These are phyloP conservation scores for Gymnocypris eckloni DNA, from an alignment of 2,797 vertebrate species.

Conservation along the genomic window DNA sequence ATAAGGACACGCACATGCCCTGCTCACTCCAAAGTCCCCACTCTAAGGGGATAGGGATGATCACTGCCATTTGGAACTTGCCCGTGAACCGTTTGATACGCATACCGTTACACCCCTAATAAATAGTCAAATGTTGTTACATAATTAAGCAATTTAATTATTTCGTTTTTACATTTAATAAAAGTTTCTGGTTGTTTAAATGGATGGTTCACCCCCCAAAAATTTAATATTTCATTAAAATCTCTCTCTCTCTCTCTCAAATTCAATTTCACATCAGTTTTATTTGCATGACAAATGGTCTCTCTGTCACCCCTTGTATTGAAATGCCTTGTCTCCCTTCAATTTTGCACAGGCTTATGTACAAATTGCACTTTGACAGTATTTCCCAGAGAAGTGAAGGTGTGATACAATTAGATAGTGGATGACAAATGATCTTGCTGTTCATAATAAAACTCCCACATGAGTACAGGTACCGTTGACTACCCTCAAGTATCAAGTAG, in stretches of 20 bases:
- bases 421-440: constrained; percentile 25
- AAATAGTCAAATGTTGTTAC: not conserved
- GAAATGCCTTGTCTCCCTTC: not conserved
- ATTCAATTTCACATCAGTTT: too few species aligned
- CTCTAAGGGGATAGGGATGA: too few species aligned
- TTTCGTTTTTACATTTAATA: not conserved
- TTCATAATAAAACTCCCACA: constrained; percentile 25
- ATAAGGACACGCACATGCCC: too few species aligned
- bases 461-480: constrained; percentile 13
- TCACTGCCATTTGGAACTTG: too few species aligned
- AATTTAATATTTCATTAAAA: too few species aligned
- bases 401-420: constrained; percentile 23
- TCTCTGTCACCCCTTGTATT: not conserved
- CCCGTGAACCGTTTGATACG: too few species aligned
- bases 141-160: not conserved
- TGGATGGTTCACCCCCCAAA: too few species aligned
- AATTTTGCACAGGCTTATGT: not conserved
- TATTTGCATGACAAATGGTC: too few species aligned
- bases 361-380: constrained; percentile 3
- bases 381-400: constrained; percentile 13
- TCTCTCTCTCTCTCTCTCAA: too few species aligned
- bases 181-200: too few species aligned
- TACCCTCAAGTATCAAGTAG: constrained; percentile 67
- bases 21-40: too few species aligned
- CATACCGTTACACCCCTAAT: too few species aligned